phyloP scores from a whole-genome alignment of 2,113 vertebrate species.

The Sigmodon hispidus region DNA sequence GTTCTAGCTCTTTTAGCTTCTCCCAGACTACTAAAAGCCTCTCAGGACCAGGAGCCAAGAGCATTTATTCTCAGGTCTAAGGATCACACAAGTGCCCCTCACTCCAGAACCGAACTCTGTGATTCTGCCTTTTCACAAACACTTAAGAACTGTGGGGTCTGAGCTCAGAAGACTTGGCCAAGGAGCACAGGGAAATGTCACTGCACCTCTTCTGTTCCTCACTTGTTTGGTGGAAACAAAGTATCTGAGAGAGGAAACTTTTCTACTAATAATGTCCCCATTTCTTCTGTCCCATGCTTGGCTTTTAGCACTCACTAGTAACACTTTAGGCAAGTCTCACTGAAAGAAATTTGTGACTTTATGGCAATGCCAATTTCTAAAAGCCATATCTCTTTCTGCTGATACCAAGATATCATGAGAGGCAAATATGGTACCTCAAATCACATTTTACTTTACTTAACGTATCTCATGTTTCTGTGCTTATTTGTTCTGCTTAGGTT shows the following conservation, averaged over 20 bases:
- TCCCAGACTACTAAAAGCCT: no score
- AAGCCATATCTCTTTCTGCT: neutral
- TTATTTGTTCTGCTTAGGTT: neutral
- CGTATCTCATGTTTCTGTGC: neutral
- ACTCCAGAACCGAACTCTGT: neutral
- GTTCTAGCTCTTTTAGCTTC: no score
- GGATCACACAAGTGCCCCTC: accelerated
- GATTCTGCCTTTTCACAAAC: accelerated
- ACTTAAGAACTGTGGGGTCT: neutral
- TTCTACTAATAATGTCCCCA: neutral
- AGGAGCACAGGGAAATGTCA: neutral
- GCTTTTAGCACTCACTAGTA: neutral
- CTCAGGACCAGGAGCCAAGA: no score
- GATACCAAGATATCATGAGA: neutral
- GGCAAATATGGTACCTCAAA: accelerated
- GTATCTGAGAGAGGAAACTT: neutral
- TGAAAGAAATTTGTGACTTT: neutral
- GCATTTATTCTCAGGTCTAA: neutral
- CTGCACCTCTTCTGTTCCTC: neutral
- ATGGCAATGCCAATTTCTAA: neutral
- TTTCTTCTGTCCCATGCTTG: neutral
- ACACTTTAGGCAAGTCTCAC: neutral
- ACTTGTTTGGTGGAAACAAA: neutral
- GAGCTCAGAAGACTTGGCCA: accelerated
- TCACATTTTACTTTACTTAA: accelerated